A percentile compares a stretch with the other conserved stretches of the same genome.
These are phyloP conservation scores for Phrynocephalus versicolor DNA, from an alignment of 2,113 vertebrate species.

Conservation along the genomic window DNA sequence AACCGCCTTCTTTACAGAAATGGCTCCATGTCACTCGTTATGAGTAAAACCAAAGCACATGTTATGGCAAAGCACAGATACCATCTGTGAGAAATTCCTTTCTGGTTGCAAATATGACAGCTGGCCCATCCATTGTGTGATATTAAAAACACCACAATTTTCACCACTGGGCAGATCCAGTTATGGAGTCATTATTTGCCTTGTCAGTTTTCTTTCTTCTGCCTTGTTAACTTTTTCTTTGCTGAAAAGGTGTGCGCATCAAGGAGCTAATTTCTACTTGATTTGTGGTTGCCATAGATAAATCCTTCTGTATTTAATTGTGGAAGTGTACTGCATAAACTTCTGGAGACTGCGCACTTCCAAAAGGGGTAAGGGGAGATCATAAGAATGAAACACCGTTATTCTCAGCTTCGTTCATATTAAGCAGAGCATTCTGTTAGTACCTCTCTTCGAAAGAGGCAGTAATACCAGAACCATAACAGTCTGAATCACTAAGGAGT, in stretches of 20 bases:
- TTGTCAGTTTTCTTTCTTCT: not conserved
- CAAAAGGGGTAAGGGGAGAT: not conserved
- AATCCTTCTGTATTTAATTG: not conserved
- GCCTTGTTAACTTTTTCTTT: not conserved
- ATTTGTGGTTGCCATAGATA: slow-evolving; percentile 9
- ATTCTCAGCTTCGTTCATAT: not conserved
- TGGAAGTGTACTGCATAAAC: not conserved
- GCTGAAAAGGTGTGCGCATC: not conserved
- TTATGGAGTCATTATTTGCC: not conserved
- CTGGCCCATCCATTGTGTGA: not conserved
- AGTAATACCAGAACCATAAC: no score
- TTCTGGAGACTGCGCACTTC: not conserved
- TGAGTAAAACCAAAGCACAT: not conserved
- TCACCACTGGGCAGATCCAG: not conserved
- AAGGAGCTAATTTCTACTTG: not conserved
- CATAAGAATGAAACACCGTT: not conserved
- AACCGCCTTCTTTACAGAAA: not conserved
- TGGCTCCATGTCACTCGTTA: not conserved
- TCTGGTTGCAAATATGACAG: not conserved
- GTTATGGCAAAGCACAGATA: no score
- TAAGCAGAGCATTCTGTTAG: no score
- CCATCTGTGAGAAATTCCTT: not conserved
- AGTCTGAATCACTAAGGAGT: no score
- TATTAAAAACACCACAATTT: not conserved
- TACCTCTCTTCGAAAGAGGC: no score